phyloP scores from a whole-genome alignment of 2,113 vertebrate species.

The Corvus hawaiiensis region DNA sequence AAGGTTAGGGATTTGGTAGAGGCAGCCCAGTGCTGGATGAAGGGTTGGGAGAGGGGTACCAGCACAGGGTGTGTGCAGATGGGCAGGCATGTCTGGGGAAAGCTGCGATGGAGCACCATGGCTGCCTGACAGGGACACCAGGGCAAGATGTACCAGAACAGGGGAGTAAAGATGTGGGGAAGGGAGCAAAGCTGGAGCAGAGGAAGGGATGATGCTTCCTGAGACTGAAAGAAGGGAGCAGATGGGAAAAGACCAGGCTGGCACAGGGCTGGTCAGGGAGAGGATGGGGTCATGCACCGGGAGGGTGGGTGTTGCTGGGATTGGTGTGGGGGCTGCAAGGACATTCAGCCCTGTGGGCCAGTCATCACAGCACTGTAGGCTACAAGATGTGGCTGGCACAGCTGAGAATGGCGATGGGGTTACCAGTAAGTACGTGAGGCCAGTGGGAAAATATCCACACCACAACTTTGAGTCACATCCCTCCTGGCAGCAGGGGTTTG shows the following conservation, averaged over 20 bases:
- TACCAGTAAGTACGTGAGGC: fast-evolving
- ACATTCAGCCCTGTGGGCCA: neutral
- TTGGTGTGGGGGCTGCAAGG: neutral
- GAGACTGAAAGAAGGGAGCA: neutral
- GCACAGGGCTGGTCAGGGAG: neutral
- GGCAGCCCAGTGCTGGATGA: neutral
- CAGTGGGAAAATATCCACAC: neutral
- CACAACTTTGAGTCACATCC: neutral
- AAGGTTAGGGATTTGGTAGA: neutral
- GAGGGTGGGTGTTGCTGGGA: neutral
- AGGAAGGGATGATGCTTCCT: neutral
- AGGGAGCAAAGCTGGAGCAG: neutral
- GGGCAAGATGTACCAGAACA: neutral
- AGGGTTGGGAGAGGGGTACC: neutral
- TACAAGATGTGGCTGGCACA: neutral
- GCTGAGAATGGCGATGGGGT: fast-evolving
- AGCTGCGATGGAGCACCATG: fast-evolving
- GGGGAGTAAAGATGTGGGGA: fast-evolving
- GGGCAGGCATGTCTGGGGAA: neutral
- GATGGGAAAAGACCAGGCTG: fast-evolving
- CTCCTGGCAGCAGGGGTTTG: neutral
- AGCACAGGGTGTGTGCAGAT: neutral
- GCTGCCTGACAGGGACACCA: neutral
- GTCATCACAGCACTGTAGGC: neutral
- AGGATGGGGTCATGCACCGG: no score